Conservation (phyloP, 1,140 invertebrate species). For the Tetraneura akinire region DNA sequence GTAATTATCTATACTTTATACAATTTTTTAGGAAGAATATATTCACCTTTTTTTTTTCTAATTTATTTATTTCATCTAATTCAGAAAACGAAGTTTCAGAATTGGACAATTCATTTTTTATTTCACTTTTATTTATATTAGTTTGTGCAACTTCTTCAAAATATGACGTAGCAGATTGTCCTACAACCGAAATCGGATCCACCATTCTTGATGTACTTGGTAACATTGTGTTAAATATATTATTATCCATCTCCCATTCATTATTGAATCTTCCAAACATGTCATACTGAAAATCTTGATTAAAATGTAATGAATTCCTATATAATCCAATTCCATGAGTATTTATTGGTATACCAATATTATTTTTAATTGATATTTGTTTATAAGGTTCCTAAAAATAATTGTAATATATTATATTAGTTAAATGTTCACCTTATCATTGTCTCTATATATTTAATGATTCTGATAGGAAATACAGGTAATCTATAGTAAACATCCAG, state of each 20-base stretch:
- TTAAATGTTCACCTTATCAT: too few relatives aligned
- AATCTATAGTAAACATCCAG: too few relatives aligned
- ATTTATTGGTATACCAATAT: background rate
- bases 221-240: background rate
- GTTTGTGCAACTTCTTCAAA: background rate
- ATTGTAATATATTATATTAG: background rate
- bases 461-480: too few relatives aligned
- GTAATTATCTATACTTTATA: background rate
- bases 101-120: background rate
- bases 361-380: background rate
- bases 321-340: background rate
- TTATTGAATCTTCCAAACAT: background rate
- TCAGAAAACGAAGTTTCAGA: constrained; percentile 3
- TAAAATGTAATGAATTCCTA: background rate
- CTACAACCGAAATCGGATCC: background rate
- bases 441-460: too few relatives aligned
- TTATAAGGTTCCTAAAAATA: constrained; percentile 2
- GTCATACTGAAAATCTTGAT: background rate
- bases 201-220: constrained; percentile 14
- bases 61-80: constrained; percentile 11
- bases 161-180: too few relatives aligned
- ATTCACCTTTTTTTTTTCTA: background rate
- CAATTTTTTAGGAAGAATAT: background rate
- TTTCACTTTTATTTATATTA: background rate
- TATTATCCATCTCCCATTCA: background rate